Evolutionary conservation across 2,888 invertebrate genomes (phyloP), one percentile per base, ranked within the genome.

Genomic region (Sabellastarte sp.): DNA sequence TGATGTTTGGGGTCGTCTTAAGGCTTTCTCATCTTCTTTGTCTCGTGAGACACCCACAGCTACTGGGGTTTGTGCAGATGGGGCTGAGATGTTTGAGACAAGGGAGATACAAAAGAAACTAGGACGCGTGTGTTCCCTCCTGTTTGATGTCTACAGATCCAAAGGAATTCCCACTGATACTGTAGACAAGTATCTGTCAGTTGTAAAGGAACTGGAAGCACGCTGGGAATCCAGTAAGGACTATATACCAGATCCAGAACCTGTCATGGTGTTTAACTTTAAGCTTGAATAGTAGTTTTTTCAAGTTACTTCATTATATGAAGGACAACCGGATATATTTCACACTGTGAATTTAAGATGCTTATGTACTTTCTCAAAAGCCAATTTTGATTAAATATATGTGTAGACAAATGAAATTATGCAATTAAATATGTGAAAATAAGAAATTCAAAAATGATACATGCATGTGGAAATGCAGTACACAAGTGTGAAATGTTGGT

Each of bases 1-100:
- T 59, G 72, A 72, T 50, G 70, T 61, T 1, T 72, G 72, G 72
- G 68, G 64, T 1, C 56, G 69, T n/a, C 28, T 72, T 15, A 69
- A 59, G 63, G 69, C 69, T 20, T 52, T 72, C 60, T 24, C 64
- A 3, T 71, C 72, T 1, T 71, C 70, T 4, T 29, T 72, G 10
- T 60, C 65, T 1, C 67, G 69, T 1, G 70, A 69, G 41, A 60
- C 63, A 20, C 67, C 67, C 28, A 62, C 65, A 10, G 59, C 66
- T 0, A 32, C 59, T 3, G 65, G 63, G 15, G 65, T 69, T 32
- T 72, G 61, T 55, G 63, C 61, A 10, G 63, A 66, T 29, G 68
- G 64, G 4, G 55, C 62, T 10, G 67, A 65, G 32, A 41, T 71
- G 53, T 72, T 55, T 60, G 59, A 32, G 20, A 53, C 64, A 3